Evolutionary conservation across 2,113 vertebrate genomes (phyloP).

Genomic region (Leptodactylus fuscus): DNA sequence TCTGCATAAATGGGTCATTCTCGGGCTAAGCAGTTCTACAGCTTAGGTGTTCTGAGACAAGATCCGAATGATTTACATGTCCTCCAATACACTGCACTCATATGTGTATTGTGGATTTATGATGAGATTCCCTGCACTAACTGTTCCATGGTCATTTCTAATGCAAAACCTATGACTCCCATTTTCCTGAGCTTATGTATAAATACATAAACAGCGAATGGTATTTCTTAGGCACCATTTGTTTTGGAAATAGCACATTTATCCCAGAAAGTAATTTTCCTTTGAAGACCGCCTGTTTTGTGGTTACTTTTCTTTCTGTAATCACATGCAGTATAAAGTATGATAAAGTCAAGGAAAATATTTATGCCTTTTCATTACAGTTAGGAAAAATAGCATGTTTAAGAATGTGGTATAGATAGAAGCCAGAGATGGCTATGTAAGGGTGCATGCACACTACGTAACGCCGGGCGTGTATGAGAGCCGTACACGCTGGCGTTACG

Average conservation of each 20-base stretch:
- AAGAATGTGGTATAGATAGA: not conserved
- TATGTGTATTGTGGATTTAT: slow-evolving; percentile 3
- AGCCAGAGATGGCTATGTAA: not conserved
- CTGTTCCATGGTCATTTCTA: slow-evolving; percentile 17
- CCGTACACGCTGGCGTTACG: too few relatives aligned
- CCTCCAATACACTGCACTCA: not conserved
- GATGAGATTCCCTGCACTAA: not conserved
- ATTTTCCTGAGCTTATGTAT: slow-evolving; percentile 12
- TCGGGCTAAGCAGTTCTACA: not conserved
- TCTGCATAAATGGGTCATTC: not conserved
- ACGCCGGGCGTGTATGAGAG: too few relatives aligned
- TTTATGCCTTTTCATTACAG: not conserved
- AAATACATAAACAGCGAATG: slow-evolving; percentile 12
- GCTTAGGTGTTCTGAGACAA: slow-evolving; percentile 19
- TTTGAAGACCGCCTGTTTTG: not conserved
- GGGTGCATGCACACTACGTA: not conserved
- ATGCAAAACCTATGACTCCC: slow-evolving; percentile 14
- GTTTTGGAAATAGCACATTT: slow-evolving; percentile 17
- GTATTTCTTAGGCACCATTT: slow-evolving; percentile 11
- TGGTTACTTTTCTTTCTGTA: slow-evolving; percentile 14
- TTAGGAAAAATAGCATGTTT: not conserved
- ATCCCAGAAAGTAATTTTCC: slow-evolving; percentile 15
- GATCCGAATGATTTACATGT: not conserved
- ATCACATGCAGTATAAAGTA: not conserved
- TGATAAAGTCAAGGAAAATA: not conserved